phyloP scores from a whole-genome alignment of 2,888 invertebrate genomes.

The Eutolmus rufibarbis region DNA sequence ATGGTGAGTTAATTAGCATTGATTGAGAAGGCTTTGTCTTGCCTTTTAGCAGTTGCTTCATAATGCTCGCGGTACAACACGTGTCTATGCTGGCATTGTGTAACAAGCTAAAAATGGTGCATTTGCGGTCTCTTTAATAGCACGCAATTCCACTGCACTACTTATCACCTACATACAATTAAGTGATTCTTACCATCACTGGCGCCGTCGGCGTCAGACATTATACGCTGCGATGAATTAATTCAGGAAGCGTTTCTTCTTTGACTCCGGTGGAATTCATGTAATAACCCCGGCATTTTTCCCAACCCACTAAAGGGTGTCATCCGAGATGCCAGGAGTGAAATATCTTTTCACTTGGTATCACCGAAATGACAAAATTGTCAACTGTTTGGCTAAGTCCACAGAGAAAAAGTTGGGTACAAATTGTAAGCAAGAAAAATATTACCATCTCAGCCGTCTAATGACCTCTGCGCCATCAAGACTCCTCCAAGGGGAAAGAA shows the following conservation, averaged over 20 bases:
- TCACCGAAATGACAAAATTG: background rate
- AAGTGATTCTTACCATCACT: background rate
- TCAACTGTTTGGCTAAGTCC: background rate
- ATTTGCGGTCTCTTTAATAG: background rate
- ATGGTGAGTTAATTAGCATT: background rate
- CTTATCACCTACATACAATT: background rate
- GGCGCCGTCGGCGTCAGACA: background rate
- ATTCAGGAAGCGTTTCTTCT: background rate
- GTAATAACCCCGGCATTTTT: background rate
- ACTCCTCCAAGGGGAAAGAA: background rate
- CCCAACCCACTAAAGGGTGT: background rate
- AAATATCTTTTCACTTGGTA: background rate
- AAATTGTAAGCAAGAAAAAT: background rate
- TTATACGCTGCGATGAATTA: background rate
- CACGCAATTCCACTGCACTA: background rate
- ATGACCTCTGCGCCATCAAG: slow-evolving; percentile 7
- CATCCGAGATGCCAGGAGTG: background rate
- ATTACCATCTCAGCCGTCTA: background rate
- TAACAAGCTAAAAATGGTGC: background rate
- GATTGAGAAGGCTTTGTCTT: background rate
- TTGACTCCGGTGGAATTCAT: background rate
- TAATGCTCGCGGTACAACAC: background rate
- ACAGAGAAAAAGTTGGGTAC: background rate
- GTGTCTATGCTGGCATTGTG: background rate
- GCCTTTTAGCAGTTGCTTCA: background rate